Evolutionary conservation across 2,888 invertebrate species (phyloP), one percentile per base, ranked within the genome.

Genomic region (Phorcus lineatus): DNA sequence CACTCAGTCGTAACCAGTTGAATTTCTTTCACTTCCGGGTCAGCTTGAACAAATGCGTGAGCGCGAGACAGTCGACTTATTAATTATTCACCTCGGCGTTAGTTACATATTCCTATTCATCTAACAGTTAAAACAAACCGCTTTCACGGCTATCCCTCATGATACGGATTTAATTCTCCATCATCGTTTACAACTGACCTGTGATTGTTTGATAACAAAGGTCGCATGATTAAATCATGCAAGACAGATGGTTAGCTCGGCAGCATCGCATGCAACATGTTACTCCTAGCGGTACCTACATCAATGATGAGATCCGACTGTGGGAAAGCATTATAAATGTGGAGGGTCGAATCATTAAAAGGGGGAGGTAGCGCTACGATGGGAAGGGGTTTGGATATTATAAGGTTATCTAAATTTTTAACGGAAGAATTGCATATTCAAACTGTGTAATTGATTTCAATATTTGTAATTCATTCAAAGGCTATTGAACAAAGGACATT

Each of bases 61-160:
- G 47, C 47, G 47, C 16, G 70, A 19, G 36, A 13, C 16, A 36
- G 17, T 28, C 11, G 19, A 40, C 40, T 13, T 19, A n/a, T 70
- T 3, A 70, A 36, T 70, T 70, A 70, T 70, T 36, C 11, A 70
- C 70, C 31, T 36, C 17, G 31, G 28, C 36, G 31, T 17, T 70
- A 19, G 19, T 70, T 70, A 70, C 70, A 31, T 40, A 70, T 70
- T 70, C 70, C 36, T 36, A 31, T 70, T 70, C 70, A 70, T 70
- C 70, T 70, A 70, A 70, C 70, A 70, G 70, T 70, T 36, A 31
- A 70, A 31, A 70, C 19, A 40, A 19, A 40, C 17, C 17, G 36
- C 70, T n/a, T 70, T 70, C 70, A 70, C 70, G 70, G 70, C n/a
- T 62, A 62, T 16, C 16, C 28, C 17, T 62, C 24, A 70, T 40